Evolutionary conservation across 2,797 vertebrate species (phyloP).

Genomic region (Pachyuromys duprasi): DNA sequence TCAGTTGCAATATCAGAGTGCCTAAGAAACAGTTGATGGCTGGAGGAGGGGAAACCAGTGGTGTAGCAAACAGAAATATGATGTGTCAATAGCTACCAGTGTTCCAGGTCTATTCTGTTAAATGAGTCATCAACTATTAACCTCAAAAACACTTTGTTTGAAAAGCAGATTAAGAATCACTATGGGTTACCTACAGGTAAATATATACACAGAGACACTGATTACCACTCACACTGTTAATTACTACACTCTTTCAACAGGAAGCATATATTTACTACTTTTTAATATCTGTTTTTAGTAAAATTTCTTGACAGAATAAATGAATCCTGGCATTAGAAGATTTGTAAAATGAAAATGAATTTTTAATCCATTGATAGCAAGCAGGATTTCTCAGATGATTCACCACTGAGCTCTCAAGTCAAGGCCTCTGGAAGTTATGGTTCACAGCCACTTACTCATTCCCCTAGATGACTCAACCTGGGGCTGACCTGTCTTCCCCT

Average conservation of each 20-base stretch:
- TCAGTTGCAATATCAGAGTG: slow-evolving; percentile 29
- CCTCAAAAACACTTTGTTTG: slow-evolving; percentile 66
- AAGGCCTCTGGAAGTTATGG: slow-evolving; percentile 64
- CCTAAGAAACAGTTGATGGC: slow-evolving; percentile 48
- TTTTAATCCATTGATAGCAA: slow-evolving; percentile 49
- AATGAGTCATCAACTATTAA: slow-evolving; percentile 54
- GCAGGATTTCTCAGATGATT: slow-evolving; percentile 48
- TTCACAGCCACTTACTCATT: slow-evolving; percentile 74
- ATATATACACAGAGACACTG: slow-evolving; percentile 30
- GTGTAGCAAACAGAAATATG: slow-evolving; percentile 1
- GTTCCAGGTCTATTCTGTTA: slow-evolving; percentile 29
- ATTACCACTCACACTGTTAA: background rate
- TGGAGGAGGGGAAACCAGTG: background rate
- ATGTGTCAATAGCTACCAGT: background rate
- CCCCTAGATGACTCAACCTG: slow-evolving; percentile 77
- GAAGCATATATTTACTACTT: slow-evolving; percentile 42
- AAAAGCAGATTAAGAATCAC: slow-evolving; percentile 63
- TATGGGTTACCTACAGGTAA: slow-evolving; percentile 52
- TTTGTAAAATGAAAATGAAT: slow-evolving; percentile 7
- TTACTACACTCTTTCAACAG: slow-evolving; percentile 18
- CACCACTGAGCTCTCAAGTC: slow-evolving; percentile 33
- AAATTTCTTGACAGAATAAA: slow-evolving; percentile 47
- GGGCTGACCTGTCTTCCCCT: slow-evolving; percentile 1
- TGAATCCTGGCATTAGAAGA: slow-evolving; percentile 44
- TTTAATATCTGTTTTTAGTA: slow-evolving; percentile 56